A percentile compares a stretch with the other conserved stretches of the same genome.
phyloP scores from a whole-genome alignment of 2,797 vertebrate species.

The Chromis chromis region DNA sequence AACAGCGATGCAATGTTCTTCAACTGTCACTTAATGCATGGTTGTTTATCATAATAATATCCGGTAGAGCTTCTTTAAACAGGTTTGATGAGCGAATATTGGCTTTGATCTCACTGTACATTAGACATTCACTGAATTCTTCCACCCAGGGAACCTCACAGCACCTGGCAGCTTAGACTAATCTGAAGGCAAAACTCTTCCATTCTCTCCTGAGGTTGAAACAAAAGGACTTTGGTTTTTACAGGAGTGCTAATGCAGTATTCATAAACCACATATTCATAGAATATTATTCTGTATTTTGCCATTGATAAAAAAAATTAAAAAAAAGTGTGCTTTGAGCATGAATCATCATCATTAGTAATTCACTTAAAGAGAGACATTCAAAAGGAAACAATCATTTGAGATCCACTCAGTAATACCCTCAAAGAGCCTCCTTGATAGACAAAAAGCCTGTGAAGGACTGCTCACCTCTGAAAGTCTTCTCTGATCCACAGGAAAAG shows the following conservation, averaged over 20 bases:
- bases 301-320: conserved; percentile 8
- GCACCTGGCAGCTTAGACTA: conserved; percentile 3
- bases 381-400: conserved; percentile 36
- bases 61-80: background rate
- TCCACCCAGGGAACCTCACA: background rate
- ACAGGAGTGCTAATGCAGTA: conserved; percentile 1
- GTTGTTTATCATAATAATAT: too few relatives aligned
- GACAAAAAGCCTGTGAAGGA: conserved; percentile 36
- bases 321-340: background rate
- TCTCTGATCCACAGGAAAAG: conserved; percentile 51
- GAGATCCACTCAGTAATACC: conserved; percentile 16
- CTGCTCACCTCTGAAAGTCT: conserved; percentile 46
- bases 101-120: background rate
- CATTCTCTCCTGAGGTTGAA: background rate
- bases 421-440: conserved; percentile 40
- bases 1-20: too few relatives aligned
- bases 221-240: conserved; percentile 6
- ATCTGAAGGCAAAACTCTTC: conserved; percentile 11
- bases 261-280: conserved; percentile 26
- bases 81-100: background rate
- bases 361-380: conserved; percentile 35
- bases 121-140: conserved; percentile 5
- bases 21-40: too few relatives aligned
- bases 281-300: conserved; percentile 13
- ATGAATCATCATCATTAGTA: conserved; percentile 39